These are phyloP conservation scores for Pygoscelis adeliae DNA, from an alignment of 2,113 vertebrate genomes.

Conservation along the genomic window DNA sequence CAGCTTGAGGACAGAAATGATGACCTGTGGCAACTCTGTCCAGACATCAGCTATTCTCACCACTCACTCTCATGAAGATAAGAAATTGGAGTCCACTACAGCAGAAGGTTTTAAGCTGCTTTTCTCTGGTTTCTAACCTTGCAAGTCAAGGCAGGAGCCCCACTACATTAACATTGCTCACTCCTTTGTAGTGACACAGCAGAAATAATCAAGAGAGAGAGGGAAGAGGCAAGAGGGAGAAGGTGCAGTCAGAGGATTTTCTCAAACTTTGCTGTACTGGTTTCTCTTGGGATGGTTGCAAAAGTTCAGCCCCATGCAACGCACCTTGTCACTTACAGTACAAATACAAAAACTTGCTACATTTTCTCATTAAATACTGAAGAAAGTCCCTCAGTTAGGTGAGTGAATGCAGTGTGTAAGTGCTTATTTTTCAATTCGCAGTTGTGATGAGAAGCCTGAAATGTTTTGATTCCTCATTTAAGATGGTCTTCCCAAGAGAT, in stretches of 20 bases:
- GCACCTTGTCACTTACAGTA: not conserved
- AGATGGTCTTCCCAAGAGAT: conserved; percentile 9
- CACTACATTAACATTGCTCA: not conserved
- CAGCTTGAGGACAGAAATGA: not conserved
- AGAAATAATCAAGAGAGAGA: not conserved
- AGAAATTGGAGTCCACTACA: not conserved
- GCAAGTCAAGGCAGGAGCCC: not conserved
- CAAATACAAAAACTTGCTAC: not conserved
- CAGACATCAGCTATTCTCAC: not conserved
- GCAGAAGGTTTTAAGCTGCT: not conserved
- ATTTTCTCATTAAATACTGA: not conserved
- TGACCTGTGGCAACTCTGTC: not conserved
- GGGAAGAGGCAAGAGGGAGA: not conserved
- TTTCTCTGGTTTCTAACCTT: not conserved
- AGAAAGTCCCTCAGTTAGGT: not conserved
- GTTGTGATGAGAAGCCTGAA: conserved; percentile 2
- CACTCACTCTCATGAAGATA: not conserved
- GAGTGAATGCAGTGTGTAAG: not conserved
- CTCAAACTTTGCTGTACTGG: not conserved
- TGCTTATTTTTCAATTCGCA: not conserved
- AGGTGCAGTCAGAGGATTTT: not conserved
- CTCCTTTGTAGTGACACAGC: not conserved
- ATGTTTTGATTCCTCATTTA: conserved; percentile 39
- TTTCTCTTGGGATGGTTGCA: not conserved
- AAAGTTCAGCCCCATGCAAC: not conserved